Percentiles rank a stretch among this genome's conserved stretches.
phyloP scores from a whole-genome alignment of 1,140 invertebrate species.

The Oreohelix idahoensis region DNA sequence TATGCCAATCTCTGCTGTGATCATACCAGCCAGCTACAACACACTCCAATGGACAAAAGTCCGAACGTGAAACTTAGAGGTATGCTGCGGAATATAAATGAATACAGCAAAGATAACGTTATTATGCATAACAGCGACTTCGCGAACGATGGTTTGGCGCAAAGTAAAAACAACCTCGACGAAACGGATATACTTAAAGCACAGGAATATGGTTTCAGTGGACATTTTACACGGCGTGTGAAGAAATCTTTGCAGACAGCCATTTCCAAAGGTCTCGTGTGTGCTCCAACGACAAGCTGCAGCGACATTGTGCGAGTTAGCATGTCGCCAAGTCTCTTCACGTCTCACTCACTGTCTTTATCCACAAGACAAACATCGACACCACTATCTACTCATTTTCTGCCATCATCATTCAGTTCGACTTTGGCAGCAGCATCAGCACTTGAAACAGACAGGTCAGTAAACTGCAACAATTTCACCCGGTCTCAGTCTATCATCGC shows the following conservation, averaged over 20 bases:
- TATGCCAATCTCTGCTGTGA: no score
- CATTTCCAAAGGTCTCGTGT: neutral
- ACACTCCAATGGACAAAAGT: neutral
- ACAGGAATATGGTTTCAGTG: neutral
- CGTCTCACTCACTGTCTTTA: neutral
- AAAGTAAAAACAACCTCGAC: neutral
- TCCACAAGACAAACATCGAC: neutral
- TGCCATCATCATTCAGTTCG: neutral
- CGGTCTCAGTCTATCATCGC: neutral
- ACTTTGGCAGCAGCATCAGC: neutral
- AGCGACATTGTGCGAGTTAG: neutral
- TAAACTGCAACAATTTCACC: neutral
- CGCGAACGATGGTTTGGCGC: neutral
- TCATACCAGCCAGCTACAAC: neutral
- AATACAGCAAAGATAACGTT: neutral
- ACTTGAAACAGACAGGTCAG: neutral
- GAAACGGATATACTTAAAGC: neutral
- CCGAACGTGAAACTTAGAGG: neutral
- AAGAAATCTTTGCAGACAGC: neutral
- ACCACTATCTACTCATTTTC: neutral
- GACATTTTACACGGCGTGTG: neutral
- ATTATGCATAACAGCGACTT: neutral
- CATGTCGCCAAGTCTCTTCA: neutral
- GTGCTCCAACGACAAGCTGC: neutral
- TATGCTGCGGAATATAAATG: neutral